A percentile compares a stretch with the other conserved stretches of the same genome.
phyloP scores from a whole-genome alignment of 2,113 vertebrate genomes.

The Macaca nemestrina region DNA sequence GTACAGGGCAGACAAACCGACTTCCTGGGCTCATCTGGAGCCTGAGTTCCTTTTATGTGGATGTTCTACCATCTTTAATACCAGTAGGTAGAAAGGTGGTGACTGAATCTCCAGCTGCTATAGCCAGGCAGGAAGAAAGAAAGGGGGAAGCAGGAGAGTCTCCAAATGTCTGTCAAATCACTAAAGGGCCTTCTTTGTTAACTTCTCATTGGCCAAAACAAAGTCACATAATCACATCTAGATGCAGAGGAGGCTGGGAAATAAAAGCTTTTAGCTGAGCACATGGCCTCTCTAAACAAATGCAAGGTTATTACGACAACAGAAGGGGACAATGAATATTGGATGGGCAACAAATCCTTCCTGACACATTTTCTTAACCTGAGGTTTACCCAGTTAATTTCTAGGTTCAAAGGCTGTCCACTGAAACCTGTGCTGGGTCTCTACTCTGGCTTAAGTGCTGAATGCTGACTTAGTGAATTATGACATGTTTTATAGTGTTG shows the following conservation, averaged over 20 bases:
- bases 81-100: not conserved
- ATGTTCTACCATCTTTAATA: not conserved
- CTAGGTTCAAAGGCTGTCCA: not conserved
- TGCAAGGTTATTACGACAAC: not conserved
- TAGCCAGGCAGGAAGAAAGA: not conserved
- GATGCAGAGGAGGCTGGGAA: not conserved
- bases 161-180: not conserved
- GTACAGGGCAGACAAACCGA: not conserved
- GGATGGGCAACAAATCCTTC: not conserved
- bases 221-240: not conserved
- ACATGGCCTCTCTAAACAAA: not conserved
- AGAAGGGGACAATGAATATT: not conserved
- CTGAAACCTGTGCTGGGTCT: not conserved
- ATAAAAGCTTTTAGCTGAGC: not conserved
- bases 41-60: not conserved
- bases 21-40: not conserved
- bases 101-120: not conserved
- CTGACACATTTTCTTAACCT: not conserved
- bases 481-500: not conserved
- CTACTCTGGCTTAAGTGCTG: not conserved
- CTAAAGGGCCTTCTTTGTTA: not conserved
- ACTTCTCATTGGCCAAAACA: not conserved
- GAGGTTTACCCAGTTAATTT: not conserved
- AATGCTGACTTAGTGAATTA: not conserved
- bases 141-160: not conserved